Evolutionary conservation across 2,888 invertebrate species (phyloP).

Genomic region (Melangyna quadrimaculata): DNA sequence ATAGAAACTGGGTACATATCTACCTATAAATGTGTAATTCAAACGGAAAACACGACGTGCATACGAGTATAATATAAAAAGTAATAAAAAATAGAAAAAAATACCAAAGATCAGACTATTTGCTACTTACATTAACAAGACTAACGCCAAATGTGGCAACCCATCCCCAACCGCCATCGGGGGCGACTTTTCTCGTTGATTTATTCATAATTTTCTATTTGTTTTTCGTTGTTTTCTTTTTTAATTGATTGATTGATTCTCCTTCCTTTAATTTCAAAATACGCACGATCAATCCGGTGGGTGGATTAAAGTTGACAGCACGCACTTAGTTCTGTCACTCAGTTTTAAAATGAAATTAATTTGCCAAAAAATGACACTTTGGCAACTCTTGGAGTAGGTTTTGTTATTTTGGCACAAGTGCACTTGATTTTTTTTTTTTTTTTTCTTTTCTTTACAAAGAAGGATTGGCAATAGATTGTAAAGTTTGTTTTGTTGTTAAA

Average conservation of each 20-base stretch:
- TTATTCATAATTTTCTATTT: constrained; percentile 77
- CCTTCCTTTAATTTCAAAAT: constrained; percentile 45
- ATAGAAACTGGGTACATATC: not conserved
- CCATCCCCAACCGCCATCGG: constrained; percentile 96
- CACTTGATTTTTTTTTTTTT: constrained; percentile 4
- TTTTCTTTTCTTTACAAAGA: too few relatives aligned
- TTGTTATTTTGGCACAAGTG: constrained; percentile 49
- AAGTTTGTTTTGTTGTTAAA: constrained; percentile 8
- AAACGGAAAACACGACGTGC: not conserved
- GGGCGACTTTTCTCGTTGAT: constrained; percentile 86
- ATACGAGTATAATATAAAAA: not conserved
- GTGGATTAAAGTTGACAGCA: constrained; percentile 25
- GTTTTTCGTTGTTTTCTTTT: constrained; percentile 50
- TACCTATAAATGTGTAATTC: not conserved
- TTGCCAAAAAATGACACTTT: constrained; percentile 33
- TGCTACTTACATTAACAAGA: constrained; percentile 89
- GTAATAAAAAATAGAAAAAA: not conserved
- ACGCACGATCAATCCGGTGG: constrained; percentile 39
- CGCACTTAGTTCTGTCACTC: not conserved
- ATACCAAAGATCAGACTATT: not conserved
- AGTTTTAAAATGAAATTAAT: not conserved
- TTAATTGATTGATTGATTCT: constrained; percentile 47
- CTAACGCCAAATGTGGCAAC: constrained; percentile 92
- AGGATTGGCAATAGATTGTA: constrained; percentile 20
- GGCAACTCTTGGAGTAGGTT: constrained; percentile 36